Evolutionary conservation across 2,113 vertebrate species (phyloP).

Genomic region (Thymallus thymallus): DNA sequence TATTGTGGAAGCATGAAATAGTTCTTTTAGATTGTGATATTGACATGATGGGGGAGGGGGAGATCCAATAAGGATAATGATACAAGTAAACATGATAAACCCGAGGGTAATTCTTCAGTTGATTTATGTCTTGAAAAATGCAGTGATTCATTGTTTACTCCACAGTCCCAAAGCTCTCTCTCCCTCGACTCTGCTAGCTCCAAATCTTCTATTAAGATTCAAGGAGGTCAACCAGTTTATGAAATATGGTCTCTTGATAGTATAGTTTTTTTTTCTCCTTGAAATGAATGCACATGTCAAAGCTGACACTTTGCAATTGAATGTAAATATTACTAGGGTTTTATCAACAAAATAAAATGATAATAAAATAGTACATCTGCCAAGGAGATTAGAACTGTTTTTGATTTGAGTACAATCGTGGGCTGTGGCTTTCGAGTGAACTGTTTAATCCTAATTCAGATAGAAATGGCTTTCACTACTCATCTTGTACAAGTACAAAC

Average conservation of each 20-base stretch:
- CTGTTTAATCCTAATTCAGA: not conserved
- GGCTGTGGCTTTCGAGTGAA: not conserved
- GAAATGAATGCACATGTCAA: constrained; percentile 11
- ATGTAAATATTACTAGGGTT: not conserved
- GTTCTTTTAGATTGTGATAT: constrained; percentile 52
- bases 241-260: too few species aligned
- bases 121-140: constrained; percentile 46
- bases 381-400: constrained; percentile 24
- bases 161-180: constrained; percentile 31
- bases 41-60: constrained; percentile 30
- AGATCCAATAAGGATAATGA: constrained; percentile 35
- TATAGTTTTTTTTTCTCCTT: not conserved
- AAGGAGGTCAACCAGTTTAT: too few species aligned
- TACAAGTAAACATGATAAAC: constrained; percentile 26
- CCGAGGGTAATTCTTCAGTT: constrained; percentile 36
- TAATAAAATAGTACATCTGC: not conserved
- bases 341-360: not conserved
- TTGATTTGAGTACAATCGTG: not conserved
- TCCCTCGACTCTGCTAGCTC: too few species aligned
- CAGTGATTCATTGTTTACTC: constrained; percentile 47
- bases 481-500: constrained; percentile 85
- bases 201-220: too few species aligned
- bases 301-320: not conserved
- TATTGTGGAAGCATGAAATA: constrained; percentile 22
- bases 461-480: constrained; percentile 76